A percentile compares a stretch with the other conserved stretches of the same genome.
Evolutionary conservation across 2,797 vertebrate genomes (phyloP).

Genomic region (Sebastes reedi): DNA sequence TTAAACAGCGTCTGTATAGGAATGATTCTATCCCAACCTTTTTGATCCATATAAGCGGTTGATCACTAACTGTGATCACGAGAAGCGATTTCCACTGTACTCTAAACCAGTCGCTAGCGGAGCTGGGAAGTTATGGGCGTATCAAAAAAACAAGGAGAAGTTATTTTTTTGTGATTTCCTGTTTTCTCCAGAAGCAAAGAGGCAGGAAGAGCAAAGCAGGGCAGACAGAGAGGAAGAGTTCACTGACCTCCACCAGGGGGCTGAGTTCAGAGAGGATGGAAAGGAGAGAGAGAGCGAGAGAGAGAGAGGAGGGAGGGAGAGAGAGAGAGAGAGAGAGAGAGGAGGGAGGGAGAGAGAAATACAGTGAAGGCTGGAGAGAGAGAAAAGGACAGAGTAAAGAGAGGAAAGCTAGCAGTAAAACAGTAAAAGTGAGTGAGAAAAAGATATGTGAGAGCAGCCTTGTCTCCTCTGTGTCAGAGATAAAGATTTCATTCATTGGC

Average conservation of each 20-base stretch:
- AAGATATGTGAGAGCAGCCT: slow-evolving; percentile 22
- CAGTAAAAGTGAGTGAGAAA: neutral
- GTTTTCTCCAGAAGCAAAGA: slow-evolving; percentile 13
- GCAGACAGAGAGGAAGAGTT: neutral
- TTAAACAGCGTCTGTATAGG: too few species aligned
- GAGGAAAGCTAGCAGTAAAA: neutral
- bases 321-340: neutral
- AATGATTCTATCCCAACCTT: too few species aligned
- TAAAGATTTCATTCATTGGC: slow-evolving; percentile 78
- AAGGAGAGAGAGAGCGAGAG: slow-evolving; percentile 13
- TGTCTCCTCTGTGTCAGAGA: slow-evolving; percentile 41
- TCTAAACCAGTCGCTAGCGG: neutral
- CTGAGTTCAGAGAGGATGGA: slow-evolving; percentile 24
- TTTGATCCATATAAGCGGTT: too few species aligned
- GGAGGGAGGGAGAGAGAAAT: too few species aligned
- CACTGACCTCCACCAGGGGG: slow-evolving; percentile 57
- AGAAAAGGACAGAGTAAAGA: neutral
- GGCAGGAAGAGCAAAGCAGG: slow-evolving; percentile 13
- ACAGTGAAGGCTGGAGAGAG: neutral
- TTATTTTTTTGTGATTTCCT: slow-evolving; percentile 25
- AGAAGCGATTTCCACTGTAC: neutral
- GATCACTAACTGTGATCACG: too few species aligned
- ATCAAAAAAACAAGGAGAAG: neutral
- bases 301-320: slow-evolving; percentile 8
- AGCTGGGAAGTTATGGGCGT: neutral